Percentiles rank a stretch among this genome's conserved stretches.
These are phyloP conservation scores for Latrodectus hesperus DNA, from an alignment of 2,888 invertebrate species.

Conservation along the genomic window DNA sequence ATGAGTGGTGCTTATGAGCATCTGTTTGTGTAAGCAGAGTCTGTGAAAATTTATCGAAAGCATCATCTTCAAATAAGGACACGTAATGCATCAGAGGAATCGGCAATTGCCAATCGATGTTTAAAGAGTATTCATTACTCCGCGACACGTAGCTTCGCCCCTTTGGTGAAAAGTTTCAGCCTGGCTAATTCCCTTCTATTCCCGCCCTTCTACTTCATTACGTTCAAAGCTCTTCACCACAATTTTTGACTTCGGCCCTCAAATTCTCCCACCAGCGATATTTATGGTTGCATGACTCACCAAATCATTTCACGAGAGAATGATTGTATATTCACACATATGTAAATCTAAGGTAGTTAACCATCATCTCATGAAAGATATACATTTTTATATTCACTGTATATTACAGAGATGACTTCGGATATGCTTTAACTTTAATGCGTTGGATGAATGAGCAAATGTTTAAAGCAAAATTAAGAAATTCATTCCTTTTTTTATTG, in stretches of 20 bases:
- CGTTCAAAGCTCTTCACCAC: background rate
- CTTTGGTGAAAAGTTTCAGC: background rate
- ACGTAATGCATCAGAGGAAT: background rate
- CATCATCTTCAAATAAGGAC: slow-evolving; percentile 13
- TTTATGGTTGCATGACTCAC: no score
- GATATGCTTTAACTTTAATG: no score
- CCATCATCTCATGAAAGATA: no score
- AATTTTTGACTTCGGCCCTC: background rate
- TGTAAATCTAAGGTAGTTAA: no score
- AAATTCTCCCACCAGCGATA: no score
- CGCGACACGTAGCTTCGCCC: background rate
- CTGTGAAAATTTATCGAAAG: slow-evolving; percentile 15
- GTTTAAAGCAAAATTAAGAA: no score
- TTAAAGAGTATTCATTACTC: background rate
- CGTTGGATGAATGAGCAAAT: no score
- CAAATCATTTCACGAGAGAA: no score
- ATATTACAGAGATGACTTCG: no score
- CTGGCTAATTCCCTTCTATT: background rate
- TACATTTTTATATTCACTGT: no score
- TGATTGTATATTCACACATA: no score
- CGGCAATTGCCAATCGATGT: slow-evolving; percentile 12
- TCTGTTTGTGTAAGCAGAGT: background rate
- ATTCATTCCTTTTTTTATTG: no score
- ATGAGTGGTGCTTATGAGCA: slow-evolving; percentile 15
- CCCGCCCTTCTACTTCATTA: background rate